Evolutionary conservation across 2,113 vertebrate species (phyloP).

Genomic region (Pluvialis apricaria): DNA sequence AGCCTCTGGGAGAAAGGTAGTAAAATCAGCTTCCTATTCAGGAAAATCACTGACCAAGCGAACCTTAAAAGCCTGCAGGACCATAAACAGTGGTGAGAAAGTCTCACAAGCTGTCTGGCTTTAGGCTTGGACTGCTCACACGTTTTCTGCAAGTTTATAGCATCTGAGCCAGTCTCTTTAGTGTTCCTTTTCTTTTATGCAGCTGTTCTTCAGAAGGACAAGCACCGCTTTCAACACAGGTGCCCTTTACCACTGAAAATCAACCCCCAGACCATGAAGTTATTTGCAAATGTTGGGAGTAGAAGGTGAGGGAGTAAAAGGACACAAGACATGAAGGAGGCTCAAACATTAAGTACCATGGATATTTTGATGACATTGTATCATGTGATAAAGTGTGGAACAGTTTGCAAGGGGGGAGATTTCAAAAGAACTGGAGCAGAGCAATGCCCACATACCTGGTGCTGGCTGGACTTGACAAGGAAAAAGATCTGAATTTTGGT

Average conservation of each 20-base stretch:
- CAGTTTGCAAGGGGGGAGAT: not conserved
- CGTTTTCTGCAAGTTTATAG: not conserved
- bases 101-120: not conserved
- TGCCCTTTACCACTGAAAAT: not conserved
- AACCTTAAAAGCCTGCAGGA: constrained; percentile 15
- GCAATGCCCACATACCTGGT: not conserved
- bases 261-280: not conserved
- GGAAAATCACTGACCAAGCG: constrained; percentile 3
- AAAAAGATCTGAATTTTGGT: not conserved
- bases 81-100: not conserved
- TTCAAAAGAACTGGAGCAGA: not conserved
- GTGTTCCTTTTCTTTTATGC: not conserved
- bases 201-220: not conserved
- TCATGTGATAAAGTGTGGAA: not conserved
- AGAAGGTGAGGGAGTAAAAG: not conserved
- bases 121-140: not conserved
- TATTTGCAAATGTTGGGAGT: not conserved
- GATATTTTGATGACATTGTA: not conserved
- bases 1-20: constrained; percentile 11
- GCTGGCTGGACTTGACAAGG: not conserved
- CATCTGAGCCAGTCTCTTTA: not conserved
- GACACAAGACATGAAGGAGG: not conserved
- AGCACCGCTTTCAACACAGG: not conserved
- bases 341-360: not conserved
- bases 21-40: not conserved